Conservation (phyloP, 2,113 vertebrate genomes). For the Pituophis catenifer region DNA sequence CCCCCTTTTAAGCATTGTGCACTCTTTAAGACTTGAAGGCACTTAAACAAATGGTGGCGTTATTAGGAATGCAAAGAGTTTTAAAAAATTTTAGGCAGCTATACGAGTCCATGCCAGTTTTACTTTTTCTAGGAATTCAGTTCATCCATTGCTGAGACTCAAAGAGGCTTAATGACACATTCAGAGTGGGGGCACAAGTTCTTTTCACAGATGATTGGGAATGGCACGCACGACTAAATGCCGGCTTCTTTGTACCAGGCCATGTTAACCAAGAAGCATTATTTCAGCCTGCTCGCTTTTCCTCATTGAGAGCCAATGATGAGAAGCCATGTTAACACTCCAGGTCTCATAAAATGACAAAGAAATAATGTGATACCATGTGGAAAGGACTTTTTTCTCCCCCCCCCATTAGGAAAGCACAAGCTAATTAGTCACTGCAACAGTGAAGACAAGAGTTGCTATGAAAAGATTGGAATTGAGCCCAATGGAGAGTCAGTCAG, state of each 20-base stretch:
- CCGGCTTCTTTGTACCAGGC: not conserved
- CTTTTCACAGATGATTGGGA: not conserved
- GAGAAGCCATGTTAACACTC: conserved; percentile 1
- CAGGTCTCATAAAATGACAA: conserved; percentile 5
- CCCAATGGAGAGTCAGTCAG: too few species aligned
- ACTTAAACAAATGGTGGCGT: accelerated
- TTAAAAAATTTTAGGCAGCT: not conserved
- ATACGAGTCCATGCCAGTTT: not conserved
- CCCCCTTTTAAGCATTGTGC: not conserved
- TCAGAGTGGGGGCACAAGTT: not conserved
- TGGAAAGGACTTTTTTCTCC: not conserved
- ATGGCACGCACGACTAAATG: not conserved
- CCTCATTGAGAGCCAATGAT: not conserved
- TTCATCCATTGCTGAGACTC: not conserved
- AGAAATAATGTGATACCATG: not conserved
- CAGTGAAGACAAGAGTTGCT: not conserved
- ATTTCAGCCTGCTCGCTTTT: not conserved
- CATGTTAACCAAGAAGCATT: not conserved
- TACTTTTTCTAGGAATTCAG: not conserved
- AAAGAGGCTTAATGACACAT: accelerated
- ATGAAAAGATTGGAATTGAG: not conserved
- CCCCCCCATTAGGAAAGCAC: not conserved
- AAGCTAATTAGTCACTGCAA: not conserved
- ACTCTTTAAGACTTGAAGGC: not conserved
- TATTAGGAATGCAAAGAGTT: not conserved